Percentiles rank a stretch among this genome's conserved stretches.
phyloP scores from a whole-genome alignment of 2,888 invertebrate genomes.

The Ochropacha duplaris region DNA sequence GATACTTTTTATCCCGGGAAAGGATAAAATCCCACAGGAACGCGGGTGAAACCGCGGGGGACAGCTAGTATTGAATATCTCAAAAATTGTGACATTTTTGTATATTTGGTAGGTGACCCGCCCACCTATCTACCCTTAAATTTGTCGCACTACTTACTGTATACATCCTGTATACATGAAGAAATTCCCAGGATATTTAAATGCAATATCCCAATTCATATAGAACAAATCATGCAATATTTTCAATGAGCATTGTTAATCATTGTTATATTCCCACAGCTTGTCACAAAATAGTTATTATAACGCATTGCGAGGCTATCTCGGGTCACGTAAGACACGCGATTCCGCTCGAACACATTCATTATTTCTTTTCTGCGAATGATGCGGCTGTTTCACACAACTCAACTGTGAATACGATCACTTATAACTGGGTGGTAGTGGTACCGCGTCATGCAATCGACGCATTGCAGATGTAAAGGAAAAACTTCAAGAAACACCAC shows the following conservation, averaged over 20 bases:
- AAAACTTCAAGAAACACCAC: not conserved
- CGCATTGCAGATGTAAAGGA: not conserved
- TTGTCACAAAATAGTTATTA: not conserved
- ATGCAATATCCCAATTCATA: too few species aligned
- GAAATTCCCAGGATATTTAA: too few species aligned
- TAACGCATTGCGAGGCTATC: conserved; percentile 10
- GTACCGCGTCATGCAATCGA: not conserved
- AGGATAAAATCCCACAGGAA: too few species aligned
- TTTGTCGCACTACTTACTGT: too few species aligned
- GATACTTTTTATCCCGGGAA: too few species aligned
- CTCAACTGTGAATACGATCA: not conserved
- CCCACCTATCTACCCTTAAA: too few species aligned
- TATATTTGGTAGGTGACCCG: too few species aligned
- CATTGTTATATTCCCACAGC: not conserved
- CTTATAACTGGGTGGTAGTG: not conserved
- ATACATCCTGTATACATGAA: too few species aligned
- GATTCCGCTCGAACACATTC: conserved; percentile 24
- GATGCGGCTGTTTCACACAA: conserved; percentile 6
- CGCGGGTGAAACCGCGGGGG: too few species aligned
- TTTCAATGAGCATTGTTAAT: not conserved
- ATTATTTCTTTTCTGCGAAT: conserved; percentile 12
- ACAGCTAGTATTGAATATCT: too few species aligned
- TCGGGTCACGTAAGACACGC: conserved; percentile 39
- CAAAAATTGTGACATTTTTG: too few species aligned
- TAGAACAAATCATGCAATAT: not conserved